These are phyloP conservation scores for Xanthorhoe spadicearia DNA, from an alignment of 2,888 invertebrate species.

Conservation along the genomic window DNA sequence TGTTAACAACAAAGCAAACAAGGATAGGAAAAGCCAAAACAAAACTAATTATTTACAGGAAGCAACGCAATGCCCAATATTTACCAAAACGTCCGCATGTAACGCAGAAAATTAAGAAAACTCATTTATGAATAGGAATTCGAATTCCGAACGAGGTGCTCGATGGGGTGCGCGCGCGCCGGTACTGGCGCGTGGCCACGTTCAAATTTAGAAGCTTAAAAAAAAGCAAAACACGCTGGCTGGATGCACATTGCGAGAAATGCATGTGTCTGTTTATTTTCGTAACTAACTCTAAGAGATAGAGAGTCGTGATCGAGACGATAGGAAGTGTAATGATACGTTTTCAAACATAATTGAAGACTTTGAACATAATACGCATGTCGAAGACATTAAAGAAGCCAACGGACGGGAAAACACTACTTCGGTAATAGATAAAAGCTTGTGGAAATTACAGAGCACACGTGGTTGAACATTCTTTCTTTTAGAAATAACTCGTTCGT, in stretches of 20 bases:
- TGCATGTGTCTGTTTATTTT: conserved; percentile 69
- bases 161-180: conserved; percentile 67
- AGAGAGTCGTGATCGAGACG: conserved; percentile 46
- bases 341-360: conserved; percentile 27
- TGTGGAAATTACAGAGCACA: conserved; percentile 22
- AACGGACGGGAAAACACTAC: conserved; percentile 33
- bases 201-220: conserved; percentile 79
- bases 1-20: conserved; percentile 52
- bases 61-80: conserved; percentile 49
- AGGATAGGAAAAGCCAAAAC: conserved; percentile 34
- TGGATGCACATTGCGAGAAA: conserved; percentile 79
- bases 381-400: conserved; percentile 27
- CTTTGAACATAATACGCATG: conserved; percentile 20
- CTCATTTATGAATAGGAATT: conserved; percentile 48
- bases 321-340: conserved; percentile 31
- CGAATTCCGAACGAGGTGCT: conserved; percentile 62
- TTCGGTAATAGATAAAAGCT: conserved; percentile 11
- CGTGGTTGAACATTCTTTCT: conserved; percentile 17
- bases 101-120: conserved; percentile 35
- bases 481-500: conserved; percentile 11
- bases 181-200: conserved; percentile 78
- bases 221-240: conserved; percentile 62
- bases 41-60: conserved; percentile 35
- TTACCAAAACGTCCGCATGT: conserved; percentile 60
- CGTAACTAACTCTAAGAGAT: conserved; percentile 60